Base-by-base conservation (phyloP, 2,888 invertebrate species). In the Euplexia lucipara region DNA sequence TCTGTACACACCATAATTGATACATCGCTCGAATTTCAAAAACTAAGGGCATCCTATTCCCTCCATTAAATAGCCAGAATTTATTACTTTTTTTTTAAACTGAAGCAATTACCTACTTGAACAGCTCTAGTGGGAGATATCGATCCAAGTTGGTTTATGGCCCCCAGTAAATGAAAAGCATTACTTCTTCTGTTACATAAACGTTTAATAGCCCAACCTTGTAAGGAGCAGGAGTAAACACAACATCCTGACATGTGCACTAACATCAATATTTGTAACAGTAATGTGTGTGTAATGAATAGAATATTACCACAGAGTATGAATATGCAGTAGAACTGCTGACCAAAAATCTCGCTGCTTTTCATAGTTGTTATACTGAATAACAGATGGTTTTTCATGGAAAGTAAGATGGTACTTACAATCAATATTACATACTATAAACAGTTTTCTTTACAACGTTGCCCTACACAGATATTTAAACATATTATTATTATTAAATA, bases 201-300 rank as follows among this genome's bases (percentile, higher is more conserved):
- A 49, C 62, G 57, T 39, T 58, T 80, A 52, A 76, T 65, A 45
- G 53, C 45, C 44, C 7, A 51, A 47, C 73, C 71, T 64, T 70
- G n/a, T 75, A 74, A 14, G 73, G 62, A 8, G 14, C 42, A 59
- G 49, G 22, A 61, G 52, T 62, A 70, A 74, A 75, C 61, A 64
- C 32, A 35, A 37, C 39, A 56, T 75, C 69, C 72, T 64, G 39
- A 47, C 73, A 59, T 64, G 75, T 53, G 66, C 60, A 53, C 56
- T 66, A 56, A 69, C 65, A 53, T 72, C 79, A 79, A 81, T 79
- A 79, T 79, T 79, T 78, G 75, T 78, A 71, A 75, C 81, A 71
- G 75, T 72, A 65, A 32, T 66, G 32, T 72, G 63, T 54, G 53
- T 63, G 53, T 39, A 16, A 10, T 44, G 16, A 56, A 56, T 9